Evolutionary conservation across 2,113 vertebrate genomes (phyloP), one percentile per base, ranked within the genome.

Genomic region (Neodontobutis hainanensis): DNA sequence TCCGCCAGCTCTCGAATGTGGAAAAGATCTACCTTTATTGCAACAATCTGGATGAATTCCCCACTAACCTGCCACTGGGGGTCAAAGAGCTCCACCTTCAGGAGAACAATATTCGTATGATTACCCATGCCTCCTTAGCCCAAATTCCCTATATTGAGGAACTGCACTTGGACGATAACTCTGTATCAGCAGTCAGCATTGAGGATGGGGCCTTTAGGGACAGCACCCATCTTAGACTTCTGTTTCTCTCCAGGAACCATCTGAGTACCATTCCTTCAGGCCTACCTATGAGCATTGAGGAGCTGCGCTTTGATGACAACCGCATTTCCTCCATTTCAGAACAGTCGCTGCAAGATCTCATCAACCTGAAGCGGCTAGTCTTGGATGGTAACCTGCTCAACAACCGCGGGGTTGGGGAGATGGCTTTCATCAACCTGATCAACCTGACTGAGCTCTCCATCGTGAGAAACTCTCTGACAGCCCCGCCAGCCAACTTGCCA

Each of bases 41-140:
- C 90, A 99, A 99, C 92, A 98, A 95, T 85, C 89, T 99, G 91
- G 97, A 99, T 80, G 97, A 99, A 90, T 99, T 99, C 83, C 97
- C 97, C 49, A 97, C 94, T 83, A 99, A 99, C 76, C 94, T 99
- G 79, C 97, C 97, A 50, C 91, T 96, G 69, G 96, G 94, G 0
- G 94, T 98, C 61, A 98, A 96, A 90, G 97, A 99, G 87, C 93
- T 99, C 75, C 97, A 99, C 87, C 93, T 99, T 83, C 97, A 99
- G 90, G 97, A 99, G 92, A 99, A 99, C 89, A 99, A 99, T 70
- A 93, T 99, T 84, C 93, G 97, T 84, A 96, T 96, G 86, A 99
- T 99, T 86, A 98, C 96, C 63, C 97, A 97, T 38, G 87, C 95
- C 76, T 95, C 97, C 19, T 92, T 99, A 90, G 96, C 94, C 43